phyloP scores from a whole-genome alignment of 2,888 invertebrate genomes.

The Eumacrocentrus americanus region DNA sequence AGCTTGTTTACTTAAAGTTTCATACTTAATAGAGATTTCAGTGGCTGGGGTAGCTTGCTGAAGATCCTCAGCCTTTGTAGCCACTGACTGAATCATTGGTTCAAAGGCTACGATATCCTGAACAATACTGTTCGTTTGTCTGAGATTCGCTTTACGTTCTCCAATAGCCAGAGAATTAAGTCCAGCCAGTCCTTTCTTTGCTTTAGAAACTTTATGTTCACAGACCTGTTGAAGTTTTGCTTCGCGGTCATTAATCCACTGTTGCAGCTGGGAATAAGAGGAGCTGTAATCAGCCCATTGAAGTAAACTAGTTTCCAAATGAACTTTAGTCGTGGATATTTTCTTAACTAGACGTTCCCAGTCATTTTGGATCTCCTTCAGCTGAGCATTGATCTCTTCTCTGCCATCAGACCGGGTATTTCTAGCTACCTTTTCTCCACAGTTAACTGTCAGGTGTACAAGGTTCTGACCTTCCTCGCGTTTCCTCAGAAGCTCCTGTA shows the following conservation, averaged over 20 bases:
- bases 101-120: constrained; percentile 97
- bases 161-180: constrained; percentile 80
- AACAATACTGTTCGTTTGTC: constrained; percentile 92
- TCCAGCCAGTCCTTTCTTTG: constrained; percentile 79
- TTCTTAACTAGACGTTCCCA: constrained; percentile 92
- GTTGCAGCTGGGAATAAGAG: constrained; percentile 87
- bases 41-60: constrained; percentile 90
- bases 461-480: constrained; percentile 88
- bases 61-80: constrained; percentile 90
- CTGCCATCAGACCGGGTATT: constrained; percentile 89
- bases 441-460: constrained; percentile 85
- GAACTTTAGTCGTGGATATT: constrained; percentile 89
- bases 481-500: constrained; percentile 79
- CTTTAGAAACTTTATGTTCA: constrained; percentile 81
- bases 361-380: constrained; percentile 88
- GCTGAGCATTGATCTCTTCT: constrained; percentile 83
- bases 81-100: constrained; percentile 95
- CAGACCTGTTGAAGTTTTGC: constrained; percentile 89
- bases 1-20: constrained; percentile 87
- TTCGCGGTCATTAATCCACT: constrained; percentile 94
- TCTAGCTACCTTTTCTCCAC: constrained; percentile 86
- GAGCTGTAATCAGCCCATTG: constrained; percentile 98
- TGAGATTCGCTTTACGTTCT: constrained; percentile 85
- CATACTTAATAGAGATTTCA: constrained; percentile 90
- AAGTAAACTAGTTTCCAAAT: constrained; percentile 85